These are phyloP conservation scores for Aricia agestis DNA, from an alignment of 1,140 invertebrate genomes.

Conservation along the genomic window DNA sequence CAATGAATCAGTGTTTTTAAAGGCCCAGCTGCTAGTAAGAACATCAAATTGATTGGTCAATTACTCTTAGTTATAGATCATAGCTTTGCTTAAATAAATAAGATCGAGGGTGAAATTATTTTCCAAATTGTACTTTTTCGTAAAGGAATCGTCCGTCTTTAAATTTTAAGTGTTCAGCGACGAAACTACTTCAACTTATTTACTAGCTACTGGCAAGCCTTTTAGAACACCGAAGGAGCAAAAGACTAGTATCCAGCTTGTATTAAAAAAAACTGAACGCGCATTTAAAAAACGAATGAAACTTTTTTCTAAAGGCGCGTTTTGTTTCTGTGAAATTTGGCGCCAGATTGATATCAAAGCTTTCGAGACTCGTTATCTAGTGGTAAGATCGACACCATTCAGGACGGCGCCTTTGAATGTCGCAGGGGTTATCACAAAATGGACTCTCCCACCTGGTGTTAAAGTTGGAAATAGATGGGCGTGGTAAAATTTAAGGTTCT, in stretches of 20 bases:
- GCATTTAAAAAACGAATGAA: constrained; percentile 29
- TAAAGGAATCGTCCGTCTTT: too few relatives aligned
- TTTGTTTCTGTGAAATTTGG: constrained; percentile 69
- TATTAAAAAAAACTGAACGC: not conserved
- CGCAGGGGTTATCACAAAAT: not conserved
- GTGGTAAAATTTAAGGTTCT: constrained; percentile 1
- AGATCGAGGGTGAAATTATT: too few relatives aligned
- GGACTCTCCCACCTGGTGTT: not conserved
- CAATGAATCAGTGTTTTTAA: too few relatives aligned
- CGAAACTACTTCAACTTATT: too few relatives aligned
- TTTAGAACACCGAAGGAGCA: not conserved
- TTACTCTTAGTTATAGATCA: too few relatives aligned
- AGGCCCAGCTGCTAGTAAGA: too few relatives aligned
- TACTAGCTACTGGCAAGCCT: not conserved
- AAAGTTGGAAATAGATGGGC: constrained; percentile 2
- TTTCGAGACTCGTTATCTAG: constrained; percentile 44
- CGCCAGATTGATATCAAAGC: constrained; percentile 49
- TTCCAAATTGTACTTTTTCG: too few relatives aligned
- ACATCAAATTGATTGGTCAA: too few relatives aligned
- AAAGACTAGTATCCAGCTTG: too few relatives aligned
- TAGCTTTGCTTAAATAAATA: too few relatives aligned
- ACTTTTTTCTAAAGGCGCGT: constrained; percentile 41
- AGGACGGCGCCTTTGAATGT: constrained; percentile 44
- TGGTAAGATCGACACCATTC: constrained; percentile 56
- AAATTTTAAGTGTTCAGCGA: too few relatives aligned